These are phyloP conservation scores for Atlantisia rogersi DNA, from an alignment of 2,113 vertebrate genomes.

Conservation along the genomic window DNA sequence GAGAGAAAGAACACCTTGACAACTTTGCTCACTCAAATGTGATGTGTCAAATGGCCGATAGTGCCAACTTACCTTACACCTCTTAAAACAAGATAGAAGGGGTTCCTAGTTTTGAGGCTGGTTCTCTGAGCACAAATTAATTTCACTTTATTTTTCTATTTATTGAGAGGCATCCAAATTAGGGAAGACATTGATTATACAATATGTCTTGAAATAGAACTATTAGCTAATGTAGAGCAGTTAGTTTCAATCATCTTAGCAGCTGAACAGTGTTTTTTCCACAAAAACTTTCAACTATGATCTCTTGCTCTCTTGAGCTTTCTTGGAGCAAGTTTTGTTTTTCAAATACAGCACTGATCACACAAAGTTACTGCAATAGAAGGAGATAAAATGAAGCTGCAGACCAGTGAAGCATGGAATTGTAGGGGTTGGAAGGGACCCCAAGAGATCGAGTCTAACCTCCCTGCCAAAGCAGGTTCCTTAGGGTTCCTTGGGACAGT, in stretches of 20 bases:
- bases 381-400: background rate
- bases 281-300: background rate
- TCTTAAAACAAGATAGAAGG: background rate
- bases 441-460: no score
- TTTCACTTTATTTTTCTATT: background rate
- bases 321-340: background rate
- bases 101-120: background rate
- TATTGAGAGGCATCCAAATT: background rate
- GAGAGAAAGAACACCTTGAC: background rate
- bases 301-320: background rate
- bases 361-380: background rate
- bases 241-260: background rate
- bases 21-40: background rate
- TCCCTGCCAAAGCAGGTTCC: no score
- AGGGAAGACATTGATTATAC: background rate
- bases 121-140: background rate
- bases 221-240: background rate
- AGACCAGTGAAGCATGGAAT: background rate
- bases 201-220: background rate
- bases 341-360: background rate
- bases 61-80: background rate
- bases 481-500: background rate
- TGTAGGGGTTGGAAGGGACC: no score
- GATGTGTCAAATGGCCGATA: background rate
- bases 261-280: background rate